Percentiles rank a stretch among this genome's conserved stretches.
Conservation (phyloP, 1,140 invertebrate genomes). For the Geopemphigus sp. region DNA sequence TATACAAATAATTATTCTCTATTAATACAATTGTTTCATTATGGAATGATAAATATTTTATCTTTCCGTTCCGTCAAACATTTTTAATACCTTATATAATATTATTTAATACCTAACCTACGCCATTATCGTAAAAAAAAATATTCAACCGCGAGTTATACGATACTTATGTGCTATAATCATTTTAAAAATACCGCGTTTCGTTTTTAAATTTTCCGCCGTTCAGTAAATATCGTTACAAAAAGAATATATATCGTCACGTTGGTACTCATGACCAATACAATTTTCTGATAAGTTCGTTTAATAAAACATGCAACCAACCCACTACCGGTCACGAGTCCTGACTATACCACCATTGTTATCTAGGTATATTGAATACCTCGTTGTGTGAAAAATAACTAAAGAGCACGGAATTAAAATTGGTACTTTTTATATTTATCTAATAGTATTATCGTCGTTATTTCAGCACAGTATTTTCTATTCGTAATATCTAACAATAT, state of each 20-base stretch:
- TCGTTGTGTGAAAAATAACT: background rate
- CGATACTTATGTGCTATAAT: background rate
- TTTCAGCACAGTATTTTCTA: background rate
- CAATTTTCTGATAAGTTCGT: background rate
- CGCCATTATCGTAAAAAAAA: too few relatives aligned
- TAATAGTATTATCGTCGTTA: background rate
- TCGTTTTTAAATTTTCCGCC: background rate
- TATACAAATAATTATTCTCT: too few relatives aligned
- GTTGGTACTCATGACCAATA: background rate
- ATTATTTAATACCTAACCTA: too few relatives aligned
- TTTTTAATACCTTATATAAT: too few relatives aligned
- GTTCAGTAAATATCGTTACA: background rate
- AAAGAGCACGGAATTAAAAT: background rate
- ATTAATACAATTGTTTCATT: too few relatives aligned
- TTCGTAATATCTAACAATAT: background rate
- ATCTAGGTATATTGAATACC: background rate
- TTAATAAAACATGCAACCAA: conserved; percentile 13
- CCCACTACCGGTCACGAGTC: conserved; percentile 4
- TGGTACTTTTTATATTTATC: background rate
- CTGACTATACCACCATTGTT: background rate
- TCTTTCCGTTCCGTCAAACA: too few relatives aligned
- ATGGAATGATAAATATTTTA: too few relatives aligned
- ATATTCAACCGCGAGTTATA: too few relatives aligned
- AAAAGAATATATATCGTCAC: background rate
- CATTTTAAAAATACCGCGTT: background rate